Conservation (phyloP, 2,888 invertebrate genomes). For the Gisinianus flammeolus region DNA sequence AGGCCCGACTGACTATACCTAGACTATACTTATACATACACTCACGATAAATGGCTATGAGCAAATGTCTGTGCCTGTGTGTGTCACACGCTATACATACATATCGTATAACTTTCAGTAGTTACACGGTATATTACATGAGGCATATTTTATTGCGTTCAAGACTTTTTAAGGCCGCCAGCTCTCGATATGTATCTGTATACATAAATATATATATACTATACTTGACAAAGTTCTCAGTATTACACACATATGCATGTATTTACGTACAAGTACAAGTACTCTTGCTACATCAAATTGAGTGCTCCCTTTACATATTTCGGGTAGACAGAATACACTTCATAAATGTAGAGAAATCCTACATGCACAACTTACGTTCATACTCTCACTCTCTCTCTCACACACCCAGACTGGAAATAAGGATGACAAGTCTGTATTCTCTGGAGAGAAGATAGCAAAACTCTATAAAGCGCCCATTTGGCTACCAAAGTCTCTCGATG, state of each 20-base stretch:
- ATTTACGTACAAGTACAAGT: too few species aligned
- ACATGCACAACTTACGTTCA: not conserved
- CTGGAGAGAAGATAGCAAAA: slow-evolving; percentile 54
- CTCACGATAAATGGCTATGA: too few species aligned
- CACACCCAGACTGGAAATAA: not conserved
- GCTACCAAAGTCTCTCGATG: slow-evolving; percentile 50
- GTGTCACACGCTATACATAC: too few species aligned
- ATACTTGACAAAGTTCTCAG: not conserved
- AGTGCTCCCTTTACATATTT: not conserved
- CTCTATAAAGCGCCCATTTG: slow-evolving; percentile 58
- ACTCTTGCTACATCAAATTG: not conserved
- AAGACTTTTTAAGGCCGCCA: too few species aligned
- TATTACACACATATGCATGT: not conserved
- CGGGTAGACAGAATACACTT: not conserved
- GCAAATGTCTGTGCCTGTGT: too few species aligned
- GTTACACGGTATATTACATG: not conserved
- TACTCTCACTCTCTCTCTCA: not conserved
- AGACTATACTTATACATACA: not conserved
- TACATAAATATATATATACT: not conserved
- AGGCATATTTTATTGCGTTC: too few species aligned
- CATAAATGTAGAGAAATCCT: not conserved
- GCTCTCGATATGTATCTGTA: not conserved
- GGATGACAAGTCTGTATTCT: slow-evolving; percentile 40
- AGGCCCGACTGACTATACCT: slow-evolving; percentile 4
- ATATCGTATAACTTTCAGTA: not conserved